Base-by-base conservation (phyloP, 2,113 vertebrate genomes). In the Capricornis sumatraensis region DNA sequence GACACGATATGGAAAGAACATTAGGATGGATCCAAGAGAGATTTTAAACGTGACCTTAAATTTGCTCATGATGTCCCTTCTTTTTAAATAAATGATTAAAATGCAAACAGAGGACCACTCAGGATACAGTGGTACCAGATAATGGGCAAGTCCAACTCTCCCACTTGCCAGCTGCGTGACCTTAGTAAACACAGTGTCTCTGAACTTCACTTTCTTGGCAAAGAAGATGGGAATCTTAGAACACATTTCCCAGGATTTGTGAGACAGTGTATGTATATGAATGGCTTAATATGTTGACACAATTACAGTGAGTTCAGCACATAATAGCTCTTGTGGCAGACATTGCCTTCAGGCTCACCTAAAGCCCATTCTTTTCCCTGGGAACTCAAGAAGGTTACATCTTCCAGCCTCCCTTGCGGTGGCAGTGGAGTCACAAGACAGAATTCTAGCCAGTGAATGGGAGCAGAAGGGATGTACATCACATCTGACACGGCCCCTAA, bases 71-170 rank as follows among this genome's bases (percentile, higher is more conserved):
- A 52, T 55, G 52, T 33, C 78, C 74, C 82, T 94, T 67, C n/a
- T 64, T 87, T 91, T 93, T 95, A 96, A 95, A 58, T 52, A 94
- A 88, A 84, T 87, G 12, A 92, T 76, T 88, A 83, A 94, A 87
- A 82, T 62, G 28, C 52, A 89, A 86, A 25, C 33, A 81, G 67
- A 96, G 47, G 28, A 53, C 27, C 17, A 43, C 6, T 28, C 30
- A 60, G 60, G 19, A 90, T 19, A 50, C 14, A 57, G 17, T 14
- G 13, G 14, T 60, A 17, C 33, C 47, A 62, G 55, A 64, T 25
- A 28, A n/a, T 6, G 5, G 19, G 13, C 67, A 86, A 94, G 19
- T 13, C 19, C 60, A 45, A 21, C 53, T 33, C 57, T 92, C 83
- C 64, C 67, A n/a, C 43, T 62, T 60, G 43, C 58, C 87, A 53